Base-by-base conservation (phyloP, 2,113 vertebrate genomes). In the Actinemys pallida region DNA sequence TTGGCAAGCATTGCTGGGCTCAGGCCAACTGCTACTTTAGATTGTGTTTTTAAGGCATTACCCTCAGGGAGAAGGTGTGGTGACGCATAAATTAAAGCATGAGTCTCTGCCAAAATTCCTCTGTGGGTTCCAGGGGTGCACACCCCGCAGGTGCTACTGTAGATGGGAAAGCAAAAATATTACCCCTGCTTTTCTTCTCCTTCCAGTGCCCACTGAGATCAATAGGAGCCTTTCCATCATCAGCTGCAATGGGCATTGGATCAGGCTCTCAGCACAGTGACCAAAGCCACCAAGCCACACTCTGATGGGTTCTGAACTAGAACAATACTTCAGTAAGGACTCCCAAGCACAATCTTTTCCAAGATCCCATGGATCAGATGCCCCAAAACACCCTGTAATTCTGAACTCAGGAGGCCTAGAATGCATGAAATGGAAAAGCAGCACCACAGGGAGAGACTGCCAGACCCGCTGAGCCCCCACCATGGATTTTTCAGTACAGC, bases 1-100 rank as follows among this genome's bases (percentile, higher is more conserved):
- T 87, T 93, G 79, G 87, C 95, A 93, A 50, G 52, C 80, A 62
- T 65, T 90, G n/a, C 49, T 96, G 94, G 90, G 78, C 81, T 81
- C 62, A 87, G 83, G 87, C 85, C 96, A 97, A 89, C 52, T 93
- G 59, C 85, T 59, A 1, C 92, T 88, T 65, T 90, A 54, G 93
- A 69, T n/a, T 0, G 0, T 85, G 86, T n/a, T 94, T 84, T 83
- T 76, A 87, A 92, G 91, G 31, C 93, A 81, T 0, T 45, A 50
- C 81, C 79, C 90, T 95, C 17, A 2, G 52, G 69, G 42, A 93
- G 80, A 69, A 69, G 92, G 35, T 57, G 81, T 54, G 45, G 83
- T 22, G 79, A 82, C 53, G 72, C 83, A 2, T 65, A 78, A 54
- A 80, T 24, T 24, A 59, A 89, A 87, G 49, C 24, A 27, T 53